phyloP scores from a whole-genome alignment of 2,797 vertebrate genomes.

The Agapornis canus region DNA sequence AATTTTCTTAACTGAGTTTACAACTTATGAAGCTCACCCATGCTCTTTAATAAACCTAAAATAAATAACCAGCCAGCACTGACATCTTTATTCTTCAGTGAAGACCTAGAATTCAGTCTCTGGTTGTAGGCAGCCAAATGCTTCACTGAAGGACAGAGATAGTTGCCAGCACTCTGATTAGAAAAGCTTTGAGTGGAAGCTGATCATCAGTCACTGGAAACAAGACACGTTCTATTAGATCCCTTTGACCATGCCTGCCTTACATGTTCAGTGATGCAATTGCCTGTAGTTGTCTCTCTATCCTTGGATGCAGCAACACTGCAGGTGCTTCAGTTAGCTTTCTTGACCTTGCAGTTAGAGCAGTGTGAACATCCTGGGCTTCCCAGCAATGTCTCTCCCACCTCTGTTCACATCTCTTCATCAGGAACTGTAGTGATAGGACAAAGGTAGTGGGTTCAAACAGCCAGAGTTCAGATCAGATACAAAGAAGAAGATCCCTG shows the following conservation, averaged over 20 bases:
- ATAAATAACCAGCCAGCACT: not conserved
- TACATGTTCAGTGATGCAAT: fast-evolving
- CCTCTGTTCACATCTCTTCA: not conserved
- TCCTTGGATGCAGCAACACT: not conserved
- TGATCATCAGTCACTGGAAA: not conserved
- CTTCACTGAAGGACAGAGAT: not conserved
- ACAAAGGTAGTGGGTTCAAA: not conserved
- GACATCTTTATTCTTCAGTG: not conserved
- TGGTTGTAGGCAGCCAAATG: not conserved
- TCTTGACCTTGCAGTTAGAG: not conserved
- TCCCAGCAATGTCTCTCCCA: no score
- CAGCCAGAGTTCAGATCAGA: not conserved
- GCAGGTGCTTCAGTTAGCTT: not conserved
- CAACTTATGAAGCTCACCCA: not conserved
- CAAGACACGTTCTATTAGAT: fast-evolving
- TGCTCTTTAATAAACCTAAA: not conserved
- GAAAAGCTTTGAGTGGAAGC: not conserved
- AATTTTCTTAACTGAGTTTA: not conserved
- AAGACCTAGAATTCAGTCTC: not conserved
- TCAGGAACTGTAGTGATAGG: not conserved
- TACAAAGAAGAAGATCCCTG: not conserved
- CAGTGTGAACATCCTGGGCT: no score
- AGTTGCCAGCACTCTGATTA: not conserved
- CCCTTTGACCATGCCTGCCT: not conserved
- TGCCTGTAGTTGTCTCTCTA: not conserved